Evolutionary conservation across 2,888 invertebrate species (phyloP).

Genomic region (Acrobasis suavella): DNA sequence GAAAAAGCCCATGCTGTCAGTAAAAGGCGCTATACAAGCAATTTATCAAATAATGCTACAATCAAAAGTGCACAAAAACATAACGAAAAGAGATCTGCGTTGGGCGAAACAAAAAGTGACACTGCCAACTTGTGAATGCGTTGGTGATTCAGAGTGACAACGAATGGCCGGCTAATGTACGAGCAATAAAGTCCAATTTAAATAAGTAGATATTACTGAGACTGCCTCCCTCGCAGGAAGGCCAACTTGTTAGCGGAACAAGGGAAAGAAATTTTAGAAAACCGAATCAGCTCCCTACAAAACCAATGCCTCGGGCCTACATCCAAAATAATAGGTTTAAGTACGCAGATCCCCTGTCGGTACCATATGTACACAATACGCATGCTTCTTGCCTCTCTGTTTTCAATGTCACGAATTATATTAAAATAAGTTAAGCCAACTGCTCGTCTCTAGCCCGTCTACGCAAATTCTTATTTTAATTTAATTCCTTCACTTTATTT

Average conservation of each 20-base stretch:
- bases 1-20: constrained; percentile 47
- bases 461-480: constrained; percentile 72
- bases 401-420: constrained; percentile 71
- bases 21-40: constrained; percentile 45
- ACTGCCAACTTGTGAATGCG: constrained; percentile 36
- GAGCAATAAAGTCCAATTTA: constrained; percentile 32
- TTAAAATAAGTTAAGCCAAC: constrained; percentile 73
- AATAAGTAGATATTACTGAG: constrained; percentile 27
- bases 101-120: constrained; percentile 46
- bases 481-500: constrained; percentile 73
- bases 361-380: constrained; percentile 68
- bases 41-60: constrained; percentile 44
- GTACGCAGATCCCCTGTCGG: constrained; percentile 69
- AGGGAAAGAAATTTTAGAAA: constrained; percentile 35
- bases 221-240: constrained; percentile 32
- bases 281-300: constrained; percentile 33
- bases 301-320: constrained; percentile 34
- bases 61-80: constrained; percentile 52
- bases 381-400: constrained; percentile 86
- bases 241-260: constrained; percentile 35
- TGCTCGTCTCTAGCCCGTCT: constrained; percentile 43
- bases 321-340: constrained; percentile 37
- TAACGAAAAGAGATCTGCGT: constrained; percentile 76
- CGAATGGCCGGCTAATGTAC: constrained; percentile 22
- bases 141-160: constrained; percentile 29